Base-by-base conservation (phyloP, 1,140 invertebrate species). In the Drosophila tristis region DNA sequence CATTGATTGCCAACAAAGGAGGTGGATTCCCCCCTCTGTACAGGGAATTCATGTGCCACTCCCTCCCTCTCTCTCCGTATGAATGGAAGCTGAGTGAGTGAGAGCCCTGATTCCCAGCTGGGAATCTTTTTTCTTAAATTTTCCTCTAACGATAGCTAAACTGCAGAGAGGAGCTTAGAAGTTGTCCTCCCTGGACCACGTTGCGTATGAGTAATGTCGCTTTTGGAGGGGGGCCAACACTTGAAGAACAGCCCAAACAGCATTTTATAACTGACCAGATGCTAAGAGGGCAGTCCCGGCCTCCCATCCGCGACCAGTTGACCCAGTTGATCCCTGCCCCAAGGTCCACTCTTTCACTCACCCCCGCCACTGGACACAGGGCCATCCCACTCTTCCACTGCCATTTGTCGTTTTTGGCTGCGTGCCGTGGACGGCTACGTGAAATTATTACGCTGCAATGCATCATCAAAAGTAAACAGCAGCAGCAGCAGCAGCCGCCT, bases 391-490 rank as follows among this genome's bases (percentile, higher is more conserved):
- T 13, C 39, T 51, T 23, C 51, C 62, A 49, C 58, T 60, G 56
- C 73, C 59, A 74, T 75, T 76, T 73, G 51, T 58, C 60, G 76
- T 50, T 72, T 29, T 39, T 47, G 31, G 74, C 63, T 68, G 79
- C 75, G 61, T 86, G 81, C 65, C 78, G 65, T 66, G 78, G 81
- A 87, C 81, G 51, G 87, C 74, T 87, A 78, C 82, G 81, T 87
- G 65, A 86, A 86, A 86, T 87, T 86, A 86, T 87, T 81, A 71
- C 78, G 74, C 82, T 87, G 81, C 81, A 87, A 86, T 86, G 82
- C 82, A 86, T 86, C 81, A 86, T 86, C 74, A 56, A 78, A 78
- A 86, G 82, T 87, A 86, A 86, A 87, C 82, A 78, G 73, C 54
- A 54, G 61, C 54, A 48, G 55, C 42, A 58, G 31, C 26, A 53